Evolutionary conservation across 2,113 vertebrate species (phyloP).

Genomic region (Oreocharis arfaki): DNA sequence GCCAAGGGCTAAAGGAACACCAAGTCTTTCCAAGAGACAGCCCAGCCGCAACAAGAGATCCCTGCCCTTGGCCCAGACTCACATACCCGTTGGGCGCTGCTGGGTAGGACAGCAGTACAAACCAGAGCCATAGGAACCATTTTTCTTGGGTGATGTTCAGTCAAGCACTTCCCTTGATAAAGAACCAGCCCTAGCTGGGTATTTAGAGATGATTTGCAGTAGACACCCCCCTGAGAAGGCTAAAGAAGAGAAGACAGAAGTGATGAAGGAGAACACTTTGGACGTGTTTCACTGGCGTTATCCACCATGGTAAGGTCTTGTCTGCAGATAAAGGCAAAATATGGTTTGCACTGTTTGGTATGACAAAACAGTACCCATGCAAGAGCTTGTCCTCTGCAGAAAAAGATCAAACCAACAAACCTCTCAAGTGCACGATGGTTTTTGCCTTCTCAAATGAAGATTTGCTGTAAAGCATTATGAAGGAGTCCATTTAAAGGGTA

Average conservation of each 20-base stretch:
- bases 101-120: neutral
- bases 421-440: neutral
- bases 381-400: neutral
- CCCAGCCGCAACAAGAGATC: neutral
- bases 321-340: neutral
- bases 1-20: neutral
- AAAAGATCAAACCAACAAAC: neutral
- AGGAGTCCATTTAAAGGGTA: neutral
- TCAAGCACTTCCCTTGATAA: neutral
- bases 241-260: neutral
- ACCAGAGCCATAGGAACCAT: neutral
- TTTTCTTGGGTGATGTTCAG: neutral
- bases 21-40: neutral
- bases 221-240: neutral
- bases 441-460: neutral
- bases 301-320: neutral
- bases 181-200: neutral
- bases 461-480: neutral
- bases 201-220: neutral
- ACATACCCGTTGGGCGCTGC: neutral
- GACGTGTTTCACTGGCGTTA: neutral
- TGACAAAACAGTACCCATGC: neutral
- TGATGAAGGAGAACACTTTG: neutral
- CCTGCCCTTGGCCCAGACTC: neutral
- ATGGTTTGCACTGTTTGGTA: neutral